Evolutionary conservation across 2,888 invertebrate species (phyloP).

Genomic region (Andrena dorsata): DNA sequence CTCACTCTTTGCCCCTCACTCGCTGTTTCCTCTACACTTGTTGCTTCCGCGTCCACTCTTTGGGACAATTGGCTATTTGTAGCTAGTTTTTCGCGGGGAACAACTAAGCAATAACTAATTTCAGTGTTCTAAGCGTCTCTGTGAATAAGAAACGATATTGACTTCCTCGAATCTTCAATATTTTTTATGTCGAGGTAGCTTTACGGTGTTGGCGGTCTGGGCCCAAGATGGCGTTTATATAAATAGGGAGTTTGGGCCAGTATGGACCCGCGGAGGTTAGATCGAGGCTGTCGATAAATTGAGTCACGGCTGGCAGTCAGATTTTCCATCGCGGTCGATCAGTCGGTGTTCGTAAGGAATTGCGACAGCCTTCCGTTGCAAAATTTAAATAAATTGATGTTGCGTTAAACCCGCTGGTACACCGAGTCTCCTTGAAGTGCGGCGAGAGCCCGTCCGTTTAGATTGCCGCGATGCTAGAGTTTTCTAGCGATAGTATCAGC

Average conservation of each 20-base stretch:
- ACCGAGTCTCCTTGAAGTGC: constrained; percentile 15
- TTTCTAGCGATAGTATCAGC: constrained; percentile 2
- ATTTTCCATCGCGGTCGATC: constrained; percentile 15
- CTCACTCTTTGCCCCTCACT: neutral
- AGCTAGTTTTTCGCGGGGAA: too few relatives aligned
- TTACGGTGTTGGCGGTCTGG: neutral
- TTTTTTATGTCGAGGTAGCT: too few relatives aligned
- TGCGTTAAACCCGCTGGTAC: neutral
- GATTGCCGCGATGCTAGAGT: constrained; percentile 5
- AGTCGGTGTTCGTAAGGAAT: constrained; percentile 12
- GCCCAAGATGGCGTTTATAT: neutral
- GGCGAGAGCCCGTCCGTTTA: neutral
- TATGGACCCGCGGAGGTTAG: constrained; percentile 5
- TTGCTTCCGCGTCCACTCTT: neutral
- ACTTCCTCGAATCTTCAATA: too few relatives aligned
- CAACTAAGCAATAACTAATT: too few relatives aligned
- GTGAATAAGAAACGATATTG: too few relatives aligned
- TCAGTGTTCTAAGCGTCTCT: too few relatives aligned
- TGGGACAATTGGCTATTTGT: too few relatives aligned
- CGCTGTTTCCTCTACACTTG: neutral
- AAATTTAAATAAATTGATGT: constrained; percentile 17
- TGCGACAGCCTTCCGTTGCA: neutral
- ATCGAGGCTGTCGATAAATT: constrained; percentile 29
- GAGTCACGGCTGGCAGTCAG: constrained; percentile 13
- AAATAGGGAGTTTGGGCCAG: neutral